A percentile compares a stretch with the other conserved stretches of the same genome.
Evolutionary conservation across 2,113 vertebrate species (phyloP).

Genomic region (Gulo gulo): DNA sequence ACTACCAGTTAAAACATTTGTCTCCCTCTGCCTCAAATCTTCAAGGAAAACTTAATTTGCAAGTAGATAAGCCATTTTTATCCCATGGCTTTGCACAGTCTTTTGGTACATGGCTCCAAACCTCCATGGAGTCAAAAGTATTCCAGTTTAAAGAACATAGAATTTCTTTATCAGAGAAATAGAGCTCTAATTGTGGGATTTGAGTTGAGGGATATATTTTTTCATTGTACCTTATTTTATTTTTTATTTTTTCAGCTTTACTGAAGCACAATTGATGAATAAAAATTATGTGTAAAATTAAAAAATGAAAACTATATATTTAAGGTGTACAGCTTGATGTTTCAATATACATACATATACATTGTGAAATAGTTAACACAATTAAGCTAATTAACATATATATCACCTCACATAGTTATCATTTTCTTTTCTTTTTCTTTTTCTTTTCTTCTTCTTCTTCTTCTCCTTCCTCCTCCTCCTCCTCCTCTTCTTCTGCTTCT

Average conservation of each 20-base stretch:
- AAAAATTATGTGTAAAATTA: background rate
- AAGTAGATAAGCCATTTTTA: constrained; percentile 17
- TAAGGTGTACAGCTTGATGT: background rate
- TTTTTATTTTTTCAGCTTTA: background rate
- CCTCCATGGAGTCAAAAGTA: background rate
- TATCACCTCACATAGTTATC: background rate
- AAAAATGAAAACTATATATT: background rate
- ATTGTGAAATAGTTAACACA: background rate
- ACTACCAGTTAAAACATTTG: background rate
- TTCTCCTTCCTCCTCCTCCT: no score
- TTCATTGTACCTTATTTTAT: background rate
- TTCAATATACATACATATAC: background rate
- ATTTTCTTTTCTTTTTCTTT: background rate
- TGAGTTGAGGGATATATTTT: background rate
- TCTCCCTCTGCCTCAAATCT: background rate
- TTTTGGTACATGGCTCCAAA: background rate
- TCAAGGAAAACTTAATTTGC: constrained; percentile 28
- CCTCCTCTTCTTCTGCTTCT: no score
- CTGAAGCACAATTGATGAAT: background rate
- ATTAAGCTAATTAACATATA: background rate
- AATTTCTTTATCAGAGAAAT: background rate
- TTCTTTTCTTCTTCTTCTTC: no score
- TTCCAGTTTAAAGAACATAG: background rate
- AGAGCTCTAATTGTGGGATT: background rate
- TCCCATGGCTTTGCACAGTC: background rate